phyloP scores from a whole-genome alignment of 2,113 vertebrate species.

The Corythoichthys intestinalis region DNA sequence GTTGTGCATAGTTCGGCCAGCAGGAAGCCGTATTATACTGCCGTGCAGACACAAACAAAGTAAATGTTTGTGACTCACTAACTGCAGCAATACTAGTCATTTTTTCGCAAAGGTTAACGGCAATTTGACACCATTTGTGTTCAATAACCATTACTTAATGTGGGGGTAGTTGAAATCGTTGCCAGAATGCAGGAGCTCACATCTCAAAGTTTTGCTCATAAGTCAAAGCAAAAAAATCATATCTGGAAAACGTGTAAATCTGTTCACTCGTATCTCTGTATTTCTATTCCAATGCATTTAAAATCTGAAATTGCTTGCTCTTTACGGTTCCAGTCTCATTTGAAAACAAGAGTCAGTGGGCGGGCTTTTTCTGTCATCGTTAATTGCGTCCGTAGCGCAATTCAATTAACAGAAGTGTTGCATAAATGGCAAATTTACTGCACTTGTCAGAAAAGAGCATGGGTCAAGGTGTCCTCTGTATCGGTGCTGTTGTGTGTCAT shows the following conservation, averaged over 20 bases:
- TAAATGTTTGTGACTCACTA: too few relatives aligned
- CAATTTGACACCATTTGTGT: too few relatives aligned
- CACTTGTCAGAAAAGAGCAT: background rate
- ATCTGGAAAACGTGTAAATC: too few relatives aligned
- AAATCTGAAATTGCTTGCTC: background rate
- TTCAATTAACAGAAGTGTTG: background rate
- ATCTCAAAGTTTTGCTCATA: background rate
- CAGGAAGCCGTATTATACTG: too few relatives aligned
- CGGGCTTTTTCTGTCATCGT: background rate
- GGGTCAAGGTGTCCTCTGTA: background rate
- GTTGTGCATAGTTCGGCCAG: too few relatives aligned
- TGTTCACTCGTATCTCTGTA: background rate
- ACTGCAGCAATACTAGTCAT: too few relatives aligned
- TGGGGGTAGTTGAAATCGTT: background rate
- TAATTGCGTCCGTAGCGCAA: constrained; percentile 8
- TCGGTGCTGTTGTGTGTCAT: constrained; percentile 2
- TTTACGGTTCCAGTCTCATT: background rate
- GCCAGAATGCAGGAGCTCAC: background rate
- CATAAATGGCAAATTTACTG: constrained; percentile 7
- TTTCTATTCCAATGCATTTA: background rate
- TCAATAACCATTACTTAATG: background rate
- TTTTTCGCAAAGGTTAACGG: too few relatives aligned
- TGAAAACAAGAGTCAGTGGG: background rate
- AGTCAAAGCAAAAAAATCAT: background rate
- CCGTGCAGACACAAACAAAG: too few relatives aligned